Percentiles rank a stretch among this genome's conserved stretches.
These are phyloP conservation scores for Synanthedon tipuliformis DNA, from an alignment of 2,888 invertebrate genomes.

Conservation along the genomic window DNA sequence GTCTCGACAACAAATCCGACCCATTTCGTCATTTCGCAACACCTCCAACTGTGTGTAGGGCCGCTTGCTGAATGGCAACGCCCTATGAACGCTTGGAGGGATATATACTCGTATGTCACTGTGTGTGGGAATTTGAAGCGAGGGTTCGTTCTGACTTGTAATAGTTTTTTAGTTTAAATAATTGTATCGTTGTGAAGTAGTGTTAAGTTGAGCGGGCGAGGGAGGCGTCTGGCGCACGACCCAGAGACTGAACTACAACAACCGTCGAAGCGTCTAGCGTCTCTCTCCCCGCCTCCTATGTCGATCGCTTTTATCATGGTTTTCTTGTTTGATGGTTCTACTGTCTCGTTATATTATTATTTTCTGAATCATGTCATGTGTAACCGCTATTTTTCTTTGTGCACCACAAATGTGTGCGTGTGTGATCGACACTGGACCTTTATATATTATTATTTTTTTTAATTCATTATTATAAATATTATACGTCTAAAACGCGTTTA, in stretches of 20 bases:
- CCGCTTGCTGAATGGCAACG: no score
- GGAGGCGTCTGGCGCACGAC: slow-evolving; percentile 49
- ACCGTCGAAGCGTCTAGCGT: slow-evolving; percentile 38
- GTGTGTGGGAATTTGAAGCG: slow-evolving; percentile 39
- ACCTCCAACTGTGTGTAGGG: no score
- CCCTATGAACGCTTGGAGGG: no score
- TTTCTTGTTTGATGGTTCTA: slow-evolving; percentile 58
- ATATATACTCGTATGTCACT: no score
- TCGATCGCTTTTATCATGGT: slow-evolving; percentile 55
- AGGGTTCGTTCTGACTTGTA: slow-evolving; percentile 52
- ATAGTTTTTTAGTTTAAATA: slow-evolving; percentile 61
- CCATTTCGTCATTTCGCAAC: no score
- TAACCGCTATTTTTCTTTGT: slow-evolving; percentile 56
- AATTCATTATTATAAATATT: no score
- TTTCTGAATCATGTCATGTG: slow-evolving; percentile 57
- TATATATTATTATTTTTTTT: slow-evolving; percentile 9
- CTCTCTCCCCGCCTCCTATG: slow-evolving; percentile 36
- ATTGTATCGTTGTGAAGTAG: slow-evolving; percentile 66
- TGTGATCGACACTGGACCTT: slow-evolving; percentile 41
- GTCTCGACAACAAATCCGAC: no score
- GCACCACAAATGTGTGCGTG: slow-evolving; percentile 12
- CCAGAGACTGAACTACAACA: slow-evolving; percentile 65
- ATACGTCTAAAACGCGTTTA: slow-evolving; percentile 3
- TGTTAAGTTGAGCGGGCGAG: slow-evolving; percentile 46
- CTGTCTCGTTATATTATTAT: slow-evolving; percentile 55